A percentile compares a stretch with the other conserved stretches of the same genome.
phyloP scores from a whole-genome alignment of 2,797 vertebrate species.

The Manis javanica region DNA sequence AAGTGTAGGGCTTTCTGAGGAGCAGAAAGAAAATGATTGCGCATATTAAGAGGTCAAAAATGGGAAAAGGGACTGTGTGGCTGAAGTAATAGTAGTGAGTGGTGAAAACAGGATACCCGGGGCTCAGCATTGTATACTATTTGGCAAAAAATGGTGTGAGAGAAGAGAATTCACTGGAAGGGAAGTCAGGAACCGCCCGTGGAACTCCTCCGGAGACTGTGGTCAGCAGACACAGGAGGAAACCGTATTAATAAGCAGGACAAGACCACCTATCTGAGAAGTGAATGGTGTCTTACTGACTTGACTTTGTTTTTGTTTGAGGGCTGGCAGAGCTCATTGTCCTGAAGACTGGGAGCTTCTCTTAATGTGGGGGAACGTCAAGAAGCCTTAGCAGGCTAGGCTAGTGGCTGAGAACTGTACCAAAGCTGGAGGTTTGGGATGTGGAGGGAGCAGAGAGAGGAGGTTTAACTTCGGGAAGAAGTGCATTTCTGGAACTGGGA shows the following conservation, averaged over 20 bases:
- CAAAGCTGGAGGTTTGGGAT: not conserved
- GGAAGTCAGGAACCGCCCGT: too few relatives aligned
- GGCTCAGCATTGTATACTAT: too few relatives aligned
- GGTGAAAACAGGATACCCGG: not conserved
- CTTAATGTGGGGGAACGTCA: not conserved
- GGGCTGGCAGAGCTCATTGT: not conserved
- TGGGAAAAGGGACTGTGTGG: not conserved
- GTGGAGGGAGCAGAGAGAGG: not conserved
- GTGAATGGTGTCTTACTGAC: not conserved
- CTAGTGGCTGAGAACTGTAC: not conserved
- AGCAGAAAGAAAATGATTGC: not conserved
- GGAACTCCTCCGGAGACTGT: accelerated
- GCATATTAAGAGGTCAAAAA: not conserved
- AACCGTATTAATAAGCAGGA: too few relatives aligned
- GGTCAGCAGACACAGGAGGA: not conserved
- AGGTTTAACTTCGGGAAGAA: not conserved
- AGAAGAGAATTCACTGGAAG: not conserved
- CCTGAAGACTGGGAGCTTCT: not conserved
- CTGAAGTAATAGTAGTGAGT: not conserved
- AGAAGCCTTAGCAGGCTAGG: not conserved
- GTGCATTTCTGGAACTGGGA: not conserved
- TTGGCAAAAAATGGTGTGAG: not conserved
- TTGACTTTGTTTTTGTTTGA: not conserved
- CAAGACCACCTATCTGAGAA: not conserved
- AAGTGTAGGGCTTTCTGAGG: not conserved